phyloP scores from a whole-genome alignment of 2,888 invertebrate genomes.

The Oscheius sp. region DNA sequence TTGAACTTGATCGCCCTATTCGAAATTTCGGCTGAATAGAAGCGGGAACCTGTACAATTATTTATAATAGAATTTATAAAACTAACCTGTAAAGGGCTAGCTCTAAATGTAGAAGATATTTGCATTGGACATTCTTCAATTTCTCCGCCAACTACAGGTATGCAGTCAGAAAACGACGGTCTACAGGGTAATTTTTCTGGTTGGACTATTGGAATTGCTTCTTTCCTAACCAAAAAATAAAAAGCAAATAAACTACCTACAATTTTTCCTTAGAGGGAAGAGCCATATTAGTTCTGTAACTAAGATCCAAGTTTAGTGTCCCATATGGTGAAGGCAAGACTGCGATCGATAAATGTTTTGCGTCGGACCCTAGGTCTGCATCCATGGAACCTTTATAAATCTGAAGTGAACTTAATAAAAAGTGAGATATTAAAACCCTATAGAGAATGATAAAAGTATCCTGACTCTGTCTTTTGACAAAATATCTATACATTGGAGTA shows the following conservation, averaged over 20 bases:
- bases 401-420: neutral
- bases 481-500: conserved; percentile 39
- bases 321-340: conserved; percentile 15
- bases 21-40: neutral
- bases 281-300: conserved; percentile 16
- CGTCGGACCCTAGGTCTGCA: conserved; percentile 17
- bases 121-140: conserved; percentile 8
- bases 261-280: neutral
- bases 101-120: too few relatives aligned
- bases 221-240: too few relatives aligned
- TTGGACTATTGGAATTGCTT: neutral
- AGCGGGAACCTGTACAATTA: neutral
- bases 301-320: conserved; percentile 2
- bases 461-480: conserved; percentile 42
- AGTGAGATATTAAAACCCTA: conserved; percentile 22
- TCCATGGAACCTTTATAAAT: conserved; percentile 13
- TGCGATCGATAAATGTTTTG: conserved; percentile 14
- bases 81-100: conserved; percentile 14
- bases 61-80: neutral
- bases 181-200: conserved; percentile 1
- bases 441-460: conserved; percentile 44
- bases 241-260: neutral
- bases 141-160: conserved; percentile 15
- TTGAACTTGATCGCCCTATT: conserved; percentile 16
- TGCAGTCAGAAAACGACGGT: conserved; percentile 20